Percentiles rank a stretch among this genome's conserved stretches.
phyloP scores from a whole-genome alignment of 2,888 invertebrate species.

The Sclerodermus sp. region DNA sequence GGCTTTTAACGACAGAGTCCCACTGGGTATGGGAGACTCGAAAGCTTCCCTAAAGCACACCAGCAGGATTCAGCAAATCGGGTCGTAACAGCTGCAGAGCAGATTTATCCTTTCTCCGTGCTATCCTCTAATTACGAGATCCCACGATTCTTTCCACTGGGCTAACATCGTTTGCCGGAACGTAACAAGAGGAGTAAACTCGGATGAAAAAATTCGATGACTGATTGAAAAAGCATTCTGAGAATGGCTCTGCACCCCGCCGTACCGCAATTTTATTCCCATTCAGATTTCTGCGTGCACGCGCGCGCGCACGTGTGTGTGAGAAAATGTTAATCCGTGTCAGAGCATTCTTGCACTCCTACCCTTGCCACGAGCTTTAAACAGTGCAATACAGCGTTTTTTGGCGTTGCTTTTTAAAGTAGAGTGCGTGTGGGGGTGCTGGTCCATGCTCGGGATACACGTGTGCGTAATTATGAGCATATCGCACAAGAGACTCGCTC shows the following conservation, averaged over 20 bases:
- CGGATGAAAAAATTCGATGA: neutral
- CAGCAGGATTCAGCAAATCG: slow-evolving; percentile 21
- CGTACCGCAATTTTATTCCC: neutral
- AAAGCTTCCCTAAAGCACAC: slow-evolving; percentile 20
- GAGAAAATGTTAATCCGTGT: too few relatives aligned
- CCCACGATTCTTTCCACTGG: neutral
- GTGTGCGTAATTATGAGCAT: too few relatives aligned
- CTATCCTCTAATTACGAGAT: slow-evolving; percentile 5
- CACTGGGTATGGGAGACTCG: slow-evolving; percentile 8
- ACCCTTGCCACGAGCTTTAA: too few relatives aligned
- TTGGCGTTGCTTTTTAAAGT: too few relatives aligned
- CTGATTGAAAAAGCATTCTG: neutral
- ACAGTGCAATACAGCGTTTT: too few relatives aligned
- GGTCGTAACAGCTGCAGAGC: slow-evolving; percentile 13
- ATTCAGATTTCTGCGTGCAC: neutral
- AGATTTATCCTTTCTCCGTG: slow-evolving; percentile 24
- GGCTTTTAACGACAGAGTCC: slow-evolving; percentile 21
- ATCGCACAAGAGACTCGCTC: too few relatives aligned
- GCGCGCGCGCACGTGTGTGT: too few relatives aligned
- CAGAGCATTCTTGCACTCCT: too few relatives aligned
- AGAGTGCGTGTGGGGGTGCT: too few relatives aligned
- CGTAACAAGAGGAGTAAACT: neutral
- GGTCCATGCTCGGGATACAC: too few relatives aligned
- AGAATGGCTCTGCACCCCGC: neutral
- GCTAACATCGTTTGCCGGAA: neutral